These are phyloP conservation scores for Trichogramma dendrolimi DNA, from an alignment of 2,888 invertebrate genomes.

Conservation along the genomic window DNA sequence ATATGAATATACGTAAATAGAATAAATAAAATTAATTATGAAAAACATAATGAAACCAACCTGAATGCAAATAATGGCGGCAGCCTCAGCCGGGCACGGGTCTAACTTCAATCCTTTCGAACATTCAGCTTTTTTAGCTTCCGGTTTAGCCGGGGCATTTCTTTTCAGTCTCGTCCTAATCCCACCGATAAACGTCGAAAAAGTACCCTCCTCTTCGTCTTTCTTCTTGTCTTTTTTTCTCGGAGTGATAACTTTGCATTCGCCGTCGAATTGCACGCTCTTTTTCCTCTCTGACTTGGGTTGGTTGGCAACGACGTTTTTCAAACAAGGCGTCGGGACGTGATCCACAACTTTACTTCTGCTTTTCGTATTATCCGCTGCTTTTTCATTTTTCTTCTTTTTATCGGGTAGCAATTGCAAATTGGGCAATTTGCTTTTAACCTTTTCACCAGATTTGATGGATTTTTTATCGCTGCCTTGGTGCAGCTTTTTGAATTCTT, in stretches of 20 bases:
- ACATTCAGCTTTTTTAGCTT: slow-evolving; percentile 17
- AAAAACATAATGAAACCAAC: slow-evolving; percentile 20
- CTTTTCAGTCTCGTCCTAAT: slow-evolving; percentile 27
- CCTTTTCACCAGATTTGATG: background rate
- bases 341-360: background rate
- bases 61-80: slow-evolving; percentile 27
- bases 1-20: background rate
- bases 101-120: slow-evolving; percentile 16
- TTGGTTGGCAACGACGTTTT: background rate
- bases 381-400: too few relatives aligned
- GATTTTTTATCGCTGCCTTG: background rate
- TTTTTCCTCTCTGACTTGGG: slow-evolving; percentile 36
- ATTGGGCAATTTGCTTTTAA: background rate
- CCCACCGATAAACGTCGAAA: slow-evolving; percentile 24
- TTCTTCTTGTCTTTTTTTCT: slow-evolving; percentile 14
- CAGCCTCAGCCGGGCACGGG: slow-evolving; percentile 11
- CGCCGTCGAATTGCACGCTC: slow-evolving; percentile 41
- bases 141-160: slow-evolving; percentile 34
- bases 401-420: too few relatives aligned
- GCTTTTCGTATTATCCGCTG: background rate
- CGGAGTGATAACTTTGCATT: slow-evolving; percentile 33
- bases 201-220: slow-evolving; percentile 21
- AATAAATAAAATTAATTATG: background rate
- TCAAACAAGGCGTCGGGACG: background rate
- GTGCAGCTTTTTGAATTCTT: background rate